Evolutionary conservation across 2,113 vertebrate genomes (phyloP).

Genomic region (Thunnus thynnus): DNA sequence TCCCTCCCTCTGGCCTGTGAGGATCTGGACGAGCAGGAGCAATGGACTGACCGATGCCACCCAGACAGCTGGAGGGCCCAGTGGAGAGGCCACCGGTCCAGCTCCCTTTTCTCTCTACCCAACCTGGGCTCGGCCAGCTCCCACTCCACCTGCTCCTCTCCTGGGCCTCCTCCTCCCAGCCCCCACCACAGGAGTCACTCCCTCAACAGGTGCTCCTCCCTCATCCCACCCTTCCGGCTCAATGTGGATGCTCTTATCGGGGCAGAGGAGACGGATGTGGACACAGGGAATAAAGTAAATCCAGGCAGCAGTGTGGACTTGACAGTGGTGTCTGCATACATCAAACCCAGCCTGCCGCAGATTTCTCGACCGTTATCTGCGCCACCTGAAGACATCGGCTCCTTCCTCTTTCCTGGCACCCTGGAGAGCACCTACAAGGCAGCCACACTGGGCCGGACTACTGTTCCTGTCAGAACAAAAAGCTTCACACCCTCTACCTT

Average conservation of each 20-base stretch:
- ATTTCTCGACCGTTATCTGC: slow-evolving; percentile 73
- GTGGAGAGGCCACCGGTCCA: slow-evolving; percentile 85
- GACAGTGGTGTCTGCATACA: slow-evolving; percentile 91
- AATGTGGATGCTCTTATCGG: slow-evolving; percentile 89
- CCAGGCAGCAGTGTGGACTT: slow-evolving; percentile 85
- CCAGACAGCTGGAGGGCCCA: slow-evolving; percentile 66
- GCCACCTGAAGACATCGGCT: slow-evolving; percentile 53
- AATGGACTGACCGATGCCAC: slow-evolving; percentile 47
- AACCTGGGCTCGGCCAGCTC: slow-evolving; percentile 78
- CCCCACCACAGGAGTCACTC: slow-evolving; percentile 61
- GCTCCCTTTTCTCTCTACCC: slow-evolving; percentile 92
- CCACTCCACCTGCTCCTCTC: slow-evolving; percentile 75
- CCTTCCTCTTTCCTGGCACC: slow-evolving; percentile 31
- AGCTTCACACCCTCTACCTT: slow-evolving; percentile 28
- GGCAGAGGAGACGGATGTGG: slow-evolving; percentile 94
- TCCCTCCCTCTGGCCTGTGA: slow-evolving; percentile 70
- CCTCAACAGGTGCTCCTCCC: slow-evolving; percentile 65
- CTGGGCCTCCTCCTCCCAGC: slow-evolving; percentile 60
- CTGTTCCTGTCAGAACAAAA: slow-evolving; percentile 20
- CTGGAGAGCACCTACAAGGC: slow-evolving; percentile 37
- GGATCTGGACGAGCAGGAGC: slow-evolving; percentile 64
- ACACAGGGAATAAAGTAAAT: slow-evolving; percentile 89
- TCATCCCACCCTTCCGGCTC: slow-evolving; percentile 82
- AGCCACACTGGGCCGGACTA: slow-evolving; percentile 58
- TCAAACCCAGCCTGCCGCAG: slow-evolving; percentile 70